Evolutionary conservation across 2,888 invertebrate genomes (phyloP).

Genomic region (Lasioglossum morio): DNA sequence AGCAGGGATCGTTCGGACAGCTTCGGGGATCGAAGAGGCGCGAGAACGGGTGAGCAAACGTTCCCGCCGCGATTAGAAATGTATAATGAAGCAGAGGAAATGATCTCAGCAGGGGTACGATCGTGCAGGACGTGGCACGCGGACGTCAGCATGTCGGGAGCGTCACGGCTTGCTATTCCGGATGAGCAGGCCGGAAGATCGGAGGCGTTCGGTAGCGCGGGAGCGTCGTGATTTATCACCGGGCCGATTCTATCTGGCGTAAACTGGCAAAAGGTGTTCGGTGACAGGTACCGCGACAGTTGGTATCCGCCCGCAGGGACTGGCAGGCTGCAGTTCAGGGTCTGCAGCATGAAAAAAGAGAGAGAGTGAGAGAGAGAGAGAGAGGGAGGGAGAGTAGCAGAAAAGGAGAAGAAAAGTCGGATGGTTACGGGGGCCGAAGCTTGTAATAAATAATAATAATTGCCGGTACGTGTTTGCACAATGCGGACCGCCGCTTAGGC

Average conservation of each 20-base stretch:
- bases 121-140: neutral
- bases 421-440: conserved; percentile 73
- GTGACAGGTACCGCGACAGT: conserved; percentile 73
- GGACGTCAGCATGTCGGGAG: neutral
- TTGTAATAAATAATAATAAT: conserved; percentile 83
- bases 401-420: conserved; percentile 71
- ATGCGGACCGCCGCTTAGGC: conserved; percentile 79
- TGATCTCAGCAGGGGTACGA: neutral
- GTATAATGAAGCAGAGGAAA: neutral
- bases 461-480: conserved; percentile 83
- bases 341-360: conserved; percentile 47
- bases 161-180: neutral
- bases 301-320: conserved; percentile 67
- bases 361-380: conserved; percentile 38
- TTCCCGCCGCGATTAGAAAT: neutral
- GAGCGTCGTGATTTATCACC: conserved; percentile 54
- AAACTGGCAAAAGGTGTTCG: conserved; percentile 58
- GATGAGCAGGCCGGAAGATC: conserved; percentile 23
- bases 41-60: neutral
- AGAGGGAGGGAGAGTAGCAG: neutral
- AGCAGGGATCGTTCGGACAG: neutral
- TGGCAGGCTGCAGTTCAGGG: conserved; percentile 28
- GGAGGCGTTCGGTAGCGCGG: conserved; percentile 17
- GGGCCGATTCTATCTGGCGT: conserved; percentile 64
- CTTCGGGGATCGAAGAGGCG: neutral